phyloP scores from a whole-genome alignment of 2,113 vertebrate genomes.

The Microtus pennsylvanicus region DNA sequence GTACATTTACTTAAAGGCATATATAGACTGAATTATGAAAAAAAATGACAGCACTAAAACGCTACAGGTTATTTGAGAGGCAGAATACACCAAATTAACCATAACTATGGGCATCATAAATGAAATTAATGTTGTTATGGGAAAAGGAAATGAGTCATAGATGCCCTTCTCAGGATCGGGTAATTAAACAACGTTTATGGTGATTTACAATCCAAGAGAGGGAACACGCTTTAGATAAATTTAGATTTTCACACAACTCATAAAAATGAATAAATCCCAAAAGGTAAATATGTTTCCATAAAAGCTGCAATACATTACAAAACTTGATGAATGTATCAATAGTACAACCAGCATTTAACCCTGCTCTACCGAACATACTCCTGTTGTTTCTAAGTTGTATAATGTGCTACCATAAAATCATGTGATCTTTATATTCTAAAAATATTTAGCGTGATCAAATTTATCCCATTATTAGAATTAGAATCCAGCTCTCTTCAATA shows the following conservation, averaged over 20 bases:
- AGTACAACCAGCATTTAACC: neutral
- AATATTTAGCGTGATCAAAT: neutral
- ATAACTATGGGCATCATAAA: neutral
- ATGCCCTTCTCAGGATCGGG: accelerated
- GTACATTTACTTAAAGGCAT: neutral
- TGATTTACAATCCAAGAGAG: neutral
- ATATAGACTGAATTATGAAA: neutral
- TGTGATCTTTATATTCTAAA: neutral
- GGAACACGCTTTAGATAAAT: neutral
- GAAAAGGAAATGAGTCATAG: neutral
- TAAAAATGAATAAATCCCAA: neutral
- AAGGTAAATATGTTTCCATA: neutral
- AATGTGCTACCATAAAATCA: neutral
- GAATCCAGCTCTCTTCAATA: neutral
- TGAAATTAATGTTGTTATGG: neutral
- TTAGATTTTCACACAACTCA: neutral
- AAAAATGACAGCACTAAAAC: neutral
- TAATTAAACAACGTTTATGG: neutral
- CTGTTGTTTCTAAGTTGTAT: neutral
- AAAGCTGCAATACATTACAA: neutral
- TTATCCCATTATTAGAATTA: neutral
- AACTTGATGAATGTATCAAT: neutral
- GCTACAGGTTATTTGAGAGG: neutral
- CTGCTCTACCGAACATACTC: neutral
- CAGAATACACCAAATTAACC: neutral